phyloP scores from a whole-genome alignment of 2,797 vertebrate genomes.

The Phaenicophaeus curvirostris region DNA sequence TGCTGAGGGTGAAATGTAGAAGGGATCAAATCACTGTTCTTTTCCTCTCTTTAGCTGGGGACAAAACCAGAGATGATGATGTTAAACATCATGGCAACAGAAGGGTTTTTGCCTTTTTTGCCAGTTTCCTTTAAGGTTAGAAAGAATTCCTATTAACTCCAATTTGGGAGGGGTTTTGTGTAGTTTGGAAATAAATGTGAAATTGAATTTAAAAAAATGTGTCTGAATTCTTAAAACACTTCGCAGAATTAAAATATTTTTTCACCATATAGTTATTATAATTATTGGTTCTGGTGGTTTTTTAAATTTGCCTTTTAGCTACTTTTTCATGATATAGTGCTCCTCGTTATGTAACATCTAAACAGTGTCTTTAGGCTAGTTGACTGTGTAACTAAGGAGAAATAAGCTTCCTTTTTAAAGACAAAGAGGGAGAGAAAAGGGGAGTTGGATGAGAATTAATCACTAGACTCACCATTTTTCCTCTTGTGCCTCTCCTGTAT shows the following conservation, averaged over 20 bases:
- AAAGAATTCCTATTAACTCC: background rate
- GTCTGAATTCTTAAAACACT: slow-evolving; percentile 1
- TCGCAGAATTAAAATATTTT: background rate
- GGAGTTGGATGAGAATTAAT: background rate
- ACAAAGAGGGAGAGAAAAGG: background rate
- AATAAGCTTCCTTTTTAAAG: background rate
- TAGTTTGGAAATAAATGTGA: slow-evolving; percentile 10
- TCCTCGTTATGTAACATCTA: background rate
- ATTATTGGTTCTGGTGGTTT: background rate
- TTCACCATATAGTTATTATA: background rate
- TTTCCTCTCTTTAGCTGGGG: background rate
- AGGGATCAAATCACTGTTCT: background rate
- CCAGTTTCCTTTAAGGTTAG: slow-evolving; percentile 12
- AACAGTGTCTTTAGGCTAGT: background rate
- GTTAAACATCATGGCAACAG: slow-evolving; percentile 1
- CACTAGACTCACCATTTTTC: background rate
- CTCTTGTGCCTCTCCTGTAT: background rate
- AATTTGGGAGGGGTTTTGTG: background rate
- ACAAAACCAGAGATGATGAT: background rate
- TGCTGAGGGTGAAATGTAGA: slow-evolving; percentile 16
- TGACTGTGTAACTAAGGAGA: background rate
- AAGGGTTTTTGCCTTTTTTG: background rate
- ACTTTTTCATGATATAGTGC: background rate
- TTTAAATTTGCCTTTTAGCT: background rate
- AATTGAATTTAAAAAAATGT: background rate